Conservation (phyloP, 2,797 vertebrate genomes). For the Sebastes taczanowskii region DNA sequence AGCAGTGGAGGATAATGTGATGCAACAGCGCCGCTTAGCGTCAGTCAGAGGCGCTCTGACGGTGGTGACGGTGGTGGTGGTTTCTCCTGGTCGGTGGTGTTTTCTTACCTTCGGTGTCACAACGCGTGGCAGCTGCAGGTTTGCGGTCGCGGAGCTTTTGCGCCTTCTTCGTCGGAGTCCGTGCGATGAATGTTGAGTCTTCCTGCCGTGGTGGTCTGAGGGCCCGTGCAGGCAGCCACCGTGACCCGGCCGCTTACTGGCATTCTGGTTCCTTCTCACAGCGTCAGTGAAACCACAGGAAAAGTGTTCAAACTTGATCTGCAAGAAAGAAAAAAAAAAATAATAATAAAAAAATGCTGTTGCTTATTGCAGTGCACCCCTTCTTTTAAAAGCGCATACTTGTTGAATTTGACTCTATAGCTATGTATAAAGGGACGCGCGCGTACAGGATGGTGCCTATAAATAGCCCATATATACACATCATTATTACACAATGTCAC, state of each 20-base stretch:
- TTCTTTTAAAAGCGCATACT: conserved; percentile 20
- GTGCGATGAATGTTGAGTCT: conserved; percentile 50
- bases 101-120: conserved; percentile 78
- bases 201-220: conserved; percentile 43
- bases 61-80: neutral
- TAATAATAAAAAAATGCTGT: neutral
- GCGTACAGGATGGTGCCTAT: neutral
- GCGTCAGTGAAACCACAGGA: conserved; percentile 81
- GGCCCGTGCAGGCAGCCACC: conserved; percentile 49
- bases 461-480: neutral
- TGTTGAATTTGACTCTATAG: conserved; percentile 47
- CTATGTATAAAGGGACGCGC: conserved; percentile 11
- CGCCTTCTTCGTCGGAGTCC: conserved; percentile 64
- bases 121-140: conserved; percentile 64
- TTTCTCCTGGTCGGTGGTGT: neutral
- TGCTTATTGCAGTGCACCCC: neutral
- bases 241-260: conserved; percentile 53
- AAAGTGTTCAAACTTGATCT: conserved; percentile 88
- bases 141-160: conserved; percentile 65
- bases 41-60: neutral
- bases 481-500: conserved; percentile 5
- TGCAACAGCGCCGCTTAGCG: conserved; percentile 78
- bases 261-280: conserved; percentile 75
- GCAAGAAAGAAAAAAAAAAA: conserved; percentile 21
- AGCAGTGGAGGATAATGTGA: conserved; percentile 22